Evolutionary conservation across 2,113 vertebrate genomes (phyloP).

Genomic region (Cygnus atratus): DNA sequence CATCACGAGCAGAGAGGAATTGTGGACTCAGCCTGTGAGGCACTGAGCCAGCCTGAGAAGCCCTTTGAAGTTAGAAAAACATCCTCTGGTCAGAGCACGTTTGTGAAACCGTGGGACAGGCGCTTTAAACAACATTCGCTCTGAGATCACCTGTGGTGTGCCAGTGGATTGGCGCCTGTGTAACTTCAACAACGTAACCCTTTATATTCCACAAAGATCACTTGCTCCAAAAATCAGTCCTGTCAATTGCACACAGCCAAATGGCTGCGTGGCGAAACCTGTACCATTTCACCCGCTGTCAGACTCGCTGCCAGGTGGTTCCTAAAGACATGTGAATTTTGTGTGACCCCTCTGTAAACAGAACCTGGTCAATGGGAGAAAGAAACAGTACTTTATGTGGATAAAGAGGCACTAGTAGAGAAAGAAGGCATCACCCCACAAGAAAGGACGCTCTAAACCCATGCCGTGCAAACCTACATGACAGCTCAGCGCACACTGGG

Average conservation of each 20-base stretch:
- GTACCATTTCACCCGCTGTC: not conserved
- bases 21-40: constrained; percentile 70
- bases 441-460: not conserved
- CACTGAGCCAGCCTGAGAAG: constrained; percentile 63
- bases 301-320: not conserved
- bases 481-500: not conserved
- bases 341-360: not conserved
- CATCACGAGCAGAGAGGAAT: constrained; percentile 56
- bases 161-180: constrained; percentile 36
- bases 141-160: constrained; percentile 53
- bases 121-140: constrained; percentile 74
- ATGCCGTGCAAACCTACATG: too few species aligned
- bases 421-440: not conserved
- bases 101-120: constrained; percentile 59
- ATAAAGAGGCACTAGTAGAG: not conserved
- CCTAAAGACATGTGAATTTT: accelerated
- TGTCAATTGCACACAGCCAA: not conserved
- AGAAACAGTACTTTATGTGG: not conserved
- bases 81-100: constrained; percentile 61
- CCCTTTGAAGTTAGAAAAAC: constrained; percentile 71
- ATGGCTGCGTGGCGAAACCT: accelerated
- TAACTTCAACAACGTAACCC: not conserved
- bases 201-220: not conserved
- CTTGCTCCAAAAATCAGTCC: not conserved
- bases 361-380: not conserved